Evolutionary conservation across 2,797 vertebrate species (phyloP), one percentile per base, ranked within the genome.

Genomic region (Euphonia xanthogaster): DNA sequence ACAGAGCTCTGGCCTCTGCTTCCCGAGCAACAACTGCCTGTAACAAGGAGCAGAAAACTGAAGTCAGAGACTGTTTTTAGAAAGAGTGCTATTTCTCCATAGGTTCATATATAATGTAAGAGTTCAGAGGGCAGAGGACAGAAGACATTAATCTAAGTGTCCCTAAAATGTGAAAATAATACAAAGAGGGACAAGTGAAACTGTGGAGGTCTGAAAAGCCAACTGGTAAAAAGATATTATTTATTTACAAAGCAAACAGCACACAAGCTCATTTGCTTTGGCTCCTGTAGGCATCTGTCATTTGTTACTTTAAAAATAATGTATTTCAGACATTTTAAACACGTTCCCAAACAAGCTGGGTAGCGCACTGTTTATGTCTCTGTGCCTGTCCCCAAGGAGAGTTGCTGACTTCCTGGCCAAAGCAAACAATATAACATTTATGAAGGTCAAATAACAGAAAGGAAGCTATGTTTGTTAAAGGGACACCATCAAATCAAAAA

Each of bases 171-270:
- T 50, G 78, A 90, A 92, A 80, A 74, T 65, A 78, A 74, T 70
- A 86, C 27, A 15, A 74, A 75, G 61, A 77, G 58, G 39, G 68
- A 77, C 30, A 72, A 91, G n/a, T 18, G 54, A 90, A 94, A 83
- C 73, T 10, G 70, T 8, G 51, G 78, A 86, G 51, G 73, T 78
- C 91, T 90, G 66, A 86, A 93, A 94, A 94, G 58, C 54, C 82
- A 86, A 25, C 61, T 31, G 23, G 42, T 89, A 70, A 28, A 62
- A 63, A 90, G 73, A 48, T 73, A 79, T 68, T 88, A 92, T 92
- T 96, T 93, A 93, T 86, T 94, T 94, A 93, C 78, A 95, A 88
- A 94, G 75, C 53, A 94, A 93, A 88, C 57, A 91, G 66, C 67
- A 87, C 48, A 68, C 67, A 73, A 63, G 51, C 51, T 63, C 63